phyloP scores from a whole-genome alignment of 2,797 vertebrate species.

The Leptatherina wallacei region DNA sequence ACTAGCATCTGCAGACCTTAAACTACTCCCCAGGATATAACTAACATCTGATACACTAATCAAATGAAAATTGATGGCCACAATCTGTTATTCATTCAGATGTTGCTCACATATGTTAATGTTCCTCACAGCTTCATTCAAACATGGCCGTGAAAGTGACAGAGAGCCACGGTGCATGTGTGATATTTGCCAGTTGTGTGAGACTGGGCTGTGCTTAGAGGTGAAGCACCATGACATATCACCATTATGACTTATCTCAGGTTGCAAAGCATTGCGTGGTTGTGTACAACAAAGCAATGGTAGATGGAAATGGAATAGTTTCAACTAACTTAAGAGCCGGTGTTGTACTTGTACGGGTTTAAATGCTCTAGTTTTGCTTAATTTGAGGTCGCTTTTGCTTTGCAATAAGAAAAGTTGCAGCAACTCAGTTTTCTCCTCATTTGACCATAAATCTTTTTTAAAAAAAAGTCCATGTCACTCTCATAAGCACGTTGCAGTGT shows the following conservation, averaged over 20 bases:
- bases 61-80: background rate
- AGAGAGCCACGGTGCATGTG: background rate
- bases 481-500: too few species aligned
- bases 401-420: background rate
- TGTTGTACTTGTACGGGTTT: background rate
- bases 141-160: background rate
- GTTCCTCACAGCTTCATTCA: too few species aligned
- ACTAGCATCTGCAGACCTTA: background rate
- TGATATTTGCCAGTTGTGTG: background rate
- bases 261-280: too few species aligned
- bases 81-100: background rate
- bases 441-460: too few species aligned
- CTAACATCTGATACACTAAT: background rate
- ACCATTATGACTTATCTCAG: background rate
- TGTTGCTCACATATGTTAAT: too few species aligned
- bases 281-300: background rate
- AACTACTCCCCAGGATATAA: background rate
- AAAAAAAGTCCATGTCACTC: too few species aligned
- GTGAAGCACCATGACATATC: background rate
- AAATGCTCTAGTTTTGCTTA: background rate
- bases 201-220: background rate
- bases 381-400: too few species aligned
- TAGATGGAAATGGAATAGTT: background rate
- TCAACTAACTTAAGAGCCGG: background rate
- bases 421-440: background rate